Base-by-base conservation (phyloP, 2,797 vertebrate species). In the Mycteria americana region DNA sequence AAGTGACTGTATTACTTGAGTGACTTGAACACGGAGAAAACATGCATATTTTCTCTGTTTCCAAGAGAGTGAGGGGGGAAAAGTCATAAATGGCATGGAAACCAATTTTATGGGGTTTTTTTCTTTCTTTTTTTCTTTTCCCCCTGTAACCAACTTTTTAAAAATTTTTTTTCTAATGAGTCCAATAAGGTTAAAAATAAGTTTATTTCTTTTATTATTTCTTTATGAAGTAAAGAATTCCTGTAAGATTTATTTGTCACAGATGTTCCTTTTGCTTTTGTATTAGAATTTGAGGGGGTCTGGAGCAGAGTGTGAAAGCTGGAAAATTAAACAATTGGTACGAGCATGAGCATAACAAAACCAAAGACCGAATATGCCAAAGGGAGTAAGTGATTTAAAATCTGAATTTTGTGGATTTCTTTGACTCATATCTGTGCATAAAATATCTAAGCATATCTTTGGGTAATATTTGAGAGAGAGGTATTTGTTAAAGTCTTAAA, bases 371-470 rank as follows among this genome's bases (percentile, higher is more conserved):
- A 86, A 27, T 63, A 68, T 80, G 51, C 65, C 41, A 65, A 84
- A 70, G 85, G 54, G 50, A 89, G 53, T 86, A 89, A 78, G 30
- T 37, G 17, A 77, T 45, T 60, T 63, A 62, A 92, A 91, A 67
- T 72, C 73, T 69, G 56, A 77, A 63, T 76, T 83, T 77, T 72
- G 30, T 88, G 43, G 18, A 79, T 84, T 85, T 82, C 74, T 87
- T 92, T 80, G 59, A 76, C 51, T 91, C 30, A 18, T 51, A 89
- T 39, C 59, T 76, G 24, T 65, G n/a, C 18, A 46, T 85, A 91
- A 89, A 93, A 90, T 93, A 93, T 50, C 59, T 76, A 88, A 83
- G 68, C 43, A 24, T 82, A 43, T 91, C 51, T 95, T 85, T 89
- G 53, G 54, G 24, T 95, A 92, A 59, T 76, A 82, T 88, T 87